Percentiles rank a stretch among this genome's conserved stretches.
phyloP scores from a whole-genome alignment of 1,140 invertebrate species.

The Drosophila albomicans region DNA sequence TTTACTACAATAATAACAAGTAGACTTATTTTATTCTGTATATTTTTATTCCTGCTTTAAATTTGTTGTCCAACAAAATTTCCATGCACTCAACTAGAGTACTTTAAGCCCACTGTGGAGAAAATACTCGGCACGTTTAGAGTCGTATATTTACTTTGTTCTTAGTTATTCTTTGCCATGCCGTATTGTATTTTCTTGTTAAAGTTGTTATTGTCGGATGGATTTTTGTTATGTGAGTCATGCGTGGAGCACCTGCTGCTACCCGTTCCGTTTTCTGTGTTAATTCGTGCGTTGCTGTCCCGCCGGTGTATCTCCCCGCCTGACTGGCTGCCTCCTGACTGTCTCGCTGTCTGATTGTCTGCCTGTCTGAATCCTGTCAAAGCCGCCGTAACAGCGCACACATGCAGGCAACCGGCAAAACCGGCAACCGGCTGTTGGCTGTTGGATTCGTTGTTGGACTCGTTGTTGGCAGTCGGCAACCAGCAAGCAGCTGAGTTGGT shows the following conservation, averaged over 20 bases:
- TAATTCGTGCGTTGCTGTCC: slow-evolving; percentile 76
- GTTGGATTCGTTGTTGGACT: not conserved
- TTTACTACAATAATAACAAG: slow-evolving; percentile 6
- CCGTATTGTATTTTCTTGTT: slow-evolving; percentile 22
- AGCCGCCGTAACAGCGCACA: slow-evolving; percentile 33
- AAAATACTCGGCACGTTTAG: not conserved
- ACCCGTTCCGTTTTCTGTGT: slow-evolving; percentile 57
- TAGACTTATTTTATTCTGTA: no score
- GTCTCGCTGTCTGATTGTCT: slow-evolving; percentile 15
- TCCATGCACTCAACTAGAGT: not conserved
- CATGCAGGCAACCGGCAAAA: slow-evolving; percentile 6
- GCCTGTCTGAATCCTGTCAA: slow-evolving; percentile 72
- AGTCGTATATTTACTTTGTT: slow-evolving; percentile 29
- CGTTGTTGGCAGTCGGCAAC: slow-evolving; percentile 4
- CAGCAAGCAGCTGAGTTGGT: slow-evolving; percentile 46
- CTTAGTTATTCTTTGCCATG: slow-evolving; percentile 65
- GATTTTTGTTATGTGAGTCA: slow-evolving; percentile 69
- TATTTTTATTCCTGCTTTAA: not conserved
- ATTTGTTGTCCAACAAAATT: not conserved
- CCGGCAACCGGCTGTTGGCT: slow-evolving; percentile 18
- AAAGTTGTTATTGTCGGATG: slow-evolving; percentile 8
- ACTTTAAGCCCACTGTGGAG: slow-evolving; percentile 2
- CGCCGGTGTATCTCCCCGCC: slow-evolving; percentile 44
- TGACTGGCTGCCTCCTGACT: slow-evolving; percentile 51
- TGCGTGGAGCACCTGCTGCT: slow-evolving; percentile 67